Conservation (phyloP, 1,140 invertebrate genomes). For the Drosophila baimaii region DNA sequence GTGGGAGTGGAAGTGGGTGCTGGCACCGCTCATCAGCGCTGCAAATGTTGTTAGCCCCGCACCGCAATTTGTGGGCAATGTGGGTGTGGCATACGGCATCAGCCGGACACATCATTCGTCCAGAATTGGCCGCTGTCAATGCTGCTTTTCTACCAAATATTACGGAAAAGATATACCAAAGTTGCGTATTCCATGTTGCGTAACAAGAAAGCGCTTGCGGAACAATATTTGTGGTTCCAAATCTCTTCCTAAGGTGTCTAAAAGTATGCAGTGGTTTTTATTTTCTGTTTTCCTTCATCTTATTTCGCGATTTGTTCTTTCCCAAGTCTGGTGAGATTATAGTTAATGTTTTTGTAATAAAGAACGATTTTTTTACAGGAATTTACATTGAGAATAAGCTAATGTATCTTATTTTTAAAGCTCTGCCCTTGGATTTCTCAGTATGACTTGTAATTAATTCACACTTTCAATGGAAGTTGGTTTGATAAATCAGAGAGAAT, state of each 20-base stretch:
- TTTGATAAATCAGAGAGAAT: neutral
- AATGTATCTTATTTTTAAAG: too few species aligned
- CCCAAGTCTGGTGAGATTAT: too few species aligned
- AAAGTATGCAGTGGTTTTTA: neutral
- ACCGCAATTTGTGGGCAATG: constrained; percentile 79
- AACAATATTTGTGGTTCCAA: neutral
- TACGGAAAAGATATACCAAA: constrained; percentile 6
- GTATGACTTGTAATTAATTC: neutral
- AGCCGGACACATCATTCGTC: constrained; percentile 73
- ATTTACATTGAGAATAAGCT: too few species aligned
- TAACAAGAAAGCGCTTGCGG: neutral
- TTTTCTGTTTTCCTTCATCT: too few species aligned
- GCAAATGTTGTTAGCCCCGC: constrained; percentile 73
- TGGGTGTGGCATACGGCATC: constrained; percentile 75
- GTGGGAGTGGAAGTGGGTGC: constrained; percentile 9
- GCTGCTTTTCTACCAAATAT: constrained; percentile 31
- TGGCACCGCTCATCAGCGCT: constrained; percentile 63
- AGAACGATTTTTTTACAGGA: too few species aligned
- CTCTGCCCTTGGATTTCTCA: too few species aligned
- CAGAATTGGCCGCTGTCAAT: constrained; percentile 55
- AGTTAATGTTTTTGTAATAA: too few species aligned
- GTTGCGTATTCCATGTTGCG: neutral
- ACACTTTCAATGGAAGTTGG: neutral
- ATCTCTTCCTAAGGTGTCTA: neutral
- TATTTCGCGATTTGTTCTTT: too few species aligned